Evolutionary conservation across 2,888 invertebrate species (phyloP), one percentile per base, ranked within the genome.

Genomic region (Antheraea yamamai): DNA sequence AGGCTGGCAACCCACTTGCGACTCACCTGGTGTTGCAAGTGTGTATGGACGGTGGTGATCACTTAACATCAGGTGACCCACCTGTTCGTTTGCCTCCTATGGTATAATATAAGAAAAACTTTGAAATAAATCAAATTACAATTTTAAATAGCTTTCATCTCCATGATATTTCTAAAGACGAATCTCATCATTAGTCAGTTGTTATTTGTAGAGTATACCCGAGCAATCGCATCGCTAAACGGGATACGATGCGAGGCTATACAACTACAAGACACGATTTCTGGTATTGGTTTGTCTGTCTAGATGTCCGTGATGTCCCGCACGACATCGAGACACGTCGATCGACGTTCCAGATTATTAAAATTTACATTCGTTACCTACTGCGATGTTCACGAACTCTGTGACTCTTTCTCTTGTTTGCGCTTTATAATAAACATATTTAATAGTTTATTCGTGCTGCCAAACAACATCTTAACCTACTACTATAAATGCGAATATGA

Each of bases 151-250:
- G n/a, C n/a, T 61, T 79, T 78, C 74, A 39, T 70, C 14, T 12
- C 80, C 76, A 76, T 81, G 78, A 78, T 75, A 66, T 77, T 79
- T 76, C 76, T 82, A 78, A 77, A 79, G 79, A 79, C 77, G 78
- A 77, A 74, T 79, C 77, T 77, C 81, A 79, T 81, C 81, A 82
- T 83, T 84, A 84, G 79, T 84, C 76, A 76, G 77, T 76, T 75
- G 79, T 81, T 83, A 84, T 85, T 87, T 86, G 86, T 86, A 83
- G 79, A 39, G 47, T 47, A 30, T 47, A 47, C 47, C 7, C 73
- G 35, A 72, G 72, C 52, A 66, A 76, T 74, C 72, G 66, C 30
- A 18, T 58, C 51, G 26, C 78, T 74, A 77, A 80, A 79, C 82
- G 83, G 82, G 82, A 85, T 85, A 81, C 81, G 81, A 81, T 83